Conservation (phyloP, 2,797 vertebrate species). For the Acanthornis magna region DNA sequence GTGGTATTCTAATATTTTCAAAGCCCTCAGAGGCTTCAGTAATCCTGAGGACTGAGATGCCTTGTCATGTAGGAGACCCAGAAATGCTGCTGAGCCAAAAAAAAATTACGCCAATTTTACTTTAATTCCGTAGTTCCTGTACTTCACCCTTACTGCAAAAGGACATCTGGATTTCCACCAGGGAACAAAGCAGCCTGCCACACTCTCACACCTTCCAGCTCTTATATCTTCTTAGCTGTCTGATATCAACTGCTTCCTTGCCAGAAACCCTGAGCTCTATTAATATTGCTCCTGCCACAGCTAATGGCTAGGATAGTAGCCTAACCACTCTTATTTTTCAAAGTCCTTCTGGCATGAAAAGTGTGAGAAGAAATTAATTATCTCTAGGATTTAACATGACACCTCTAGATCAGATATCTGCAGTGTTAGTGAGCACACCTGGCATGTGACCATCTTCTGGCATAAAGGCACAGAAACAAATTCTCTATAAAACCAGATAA, state of each 20-base stretch:
- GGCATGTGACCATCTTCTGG: neutral
- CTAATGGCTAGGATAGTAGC: neutral
- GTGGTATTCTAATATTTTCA: neutral
- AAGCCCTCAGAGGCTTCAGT: neutral
- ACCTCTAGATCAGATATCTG: neutral
- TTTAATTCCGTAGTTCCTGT: neutral
- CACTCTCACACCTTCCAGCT: neutral
- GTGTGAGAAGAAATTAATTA: neutral
- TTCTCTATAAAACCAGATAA: neutral
- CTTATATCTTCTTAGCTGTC: neutral
- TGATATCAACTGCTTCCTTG: neutral
- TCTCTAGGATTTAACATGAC: neutral
- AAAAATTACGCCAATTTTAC: neutral
- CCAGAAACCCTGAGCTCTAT: neutral
- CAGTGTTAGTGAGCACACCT: neutral
- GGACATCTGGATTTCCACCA: neutral
- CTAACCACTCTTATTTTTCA: neutral
- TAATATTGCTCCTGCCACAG: neutral
- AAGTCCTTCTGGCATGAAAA: conserved; percentile 1
- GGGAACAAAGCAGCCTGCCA: neutral
- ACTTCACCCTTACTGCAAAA: neutral
- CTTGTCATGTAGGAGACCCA: neutral
- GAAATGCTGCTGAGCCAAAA: neutral
- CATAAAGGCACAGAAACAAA: neutral
- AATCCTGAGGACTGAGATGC: neutral